Evolutionary conservation across 2,797 vertebrate genomes (phyloP), one percentile per base, ranked within the genome.

Genomic region (Microctenopoma steveboyesi): DNA sequence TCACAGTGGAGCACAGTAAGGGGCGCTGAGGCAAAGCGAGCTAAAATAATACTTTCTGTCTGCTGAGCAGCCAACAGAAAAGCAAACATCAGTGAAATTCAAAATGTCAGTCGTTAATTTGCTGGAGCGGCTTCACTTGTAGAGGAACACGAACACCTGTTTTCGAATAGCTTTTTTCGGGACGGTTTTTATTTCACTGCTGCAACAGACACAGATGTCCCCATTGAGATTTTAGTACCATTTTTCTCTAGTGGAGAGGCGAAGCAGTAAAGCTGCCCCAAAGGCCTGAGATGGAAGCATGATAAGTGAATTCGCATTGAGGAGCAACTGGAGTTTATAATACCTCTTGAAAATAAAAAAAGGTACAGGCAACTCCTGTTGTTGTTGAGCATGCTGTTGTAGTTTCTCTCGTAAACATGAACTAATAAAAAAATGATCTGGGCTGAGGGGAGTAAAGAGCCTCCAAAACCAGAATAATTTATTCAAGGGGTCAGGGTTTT

Each of bases 141-240:
- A 64, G 79, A 73, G 54, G 63, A 86, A 79, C 76, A 78, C 1
- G 60, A 86, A 89, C 91, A 93, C 90, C 92, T 93, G 93, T 89
- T 92, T 81, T 75, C 74, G 30, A 71, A 91, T 80, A 28, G 83
- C 53, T 81, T 78, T 22, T 50, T 78, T 53, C 55, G 30, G 16
- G 69, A 33, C 22, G n/a, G 4, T 84, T 85, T 89, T 89, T 84
- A 89, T 92, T 83, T 88, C 69, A 79, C 79, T 81, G 81, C 79
- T 42, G 58, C 83, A 67, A 65, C 88, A 82, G 84, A 88, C 88
- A 84, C 91, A 91, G 91, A 90, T 91, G 91, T 91, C 83, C 88
- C 87, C 82, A 87, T 92, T 88, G 86, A 92, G 88, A 85, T 92
- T 92, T 92, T 89, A 91, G 82, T 90, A 77, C 68, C 82, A 85